phyloP scores from a whole-genome alignment of 2,888 invertebrate genomes.

The Cataglyphis cursor region DNA sequence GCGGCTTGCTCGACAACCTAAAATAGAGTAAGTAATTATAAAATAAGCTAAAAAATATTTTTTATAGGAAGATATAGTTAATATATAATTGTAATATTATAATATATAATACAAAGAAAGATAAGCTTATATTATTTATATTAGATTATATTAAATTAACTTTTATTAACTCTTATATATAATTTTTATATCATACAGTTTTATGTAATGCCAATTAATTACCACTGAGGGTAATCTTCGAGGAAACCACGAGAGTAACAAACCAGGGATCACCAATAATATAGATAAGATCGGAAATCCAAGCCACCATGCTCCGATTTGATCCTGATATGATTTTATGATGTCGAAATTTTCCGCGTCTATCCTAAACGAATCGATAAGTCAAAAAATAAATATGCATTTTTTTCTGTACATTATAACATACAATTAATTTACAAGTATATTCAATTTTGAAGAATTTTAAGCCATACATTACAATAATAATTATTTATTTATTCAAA shows the following conservation, averaged over 20 bases:
- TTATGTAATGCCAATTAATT: neutral
- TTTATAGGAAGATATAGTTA: neutral
- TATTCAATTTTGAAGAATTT: neutral
- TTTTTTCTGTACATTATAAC: neutral
- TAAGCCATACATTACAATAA: neutral
- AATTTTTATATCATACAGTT: neutral
- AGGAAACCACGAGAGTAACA: conserved; percentile 88
- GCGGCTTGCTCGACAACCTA: conserved; percentile 88
- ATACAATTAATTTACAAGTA: neutral
- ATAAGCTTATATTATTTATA: too few relatives aligned
- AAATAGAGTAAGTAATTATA: conserved; percentile 65
- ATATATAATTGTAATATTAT: neutral
- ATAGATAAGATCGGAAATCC: conserved; percentile 88
- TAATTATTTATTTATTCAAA: neutral
- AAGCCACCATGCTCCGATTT: conserved; percentile 86
- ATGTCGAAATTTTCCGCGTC: conserved; percentile 78
- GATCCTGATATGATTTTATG: conserved; percentile 80
- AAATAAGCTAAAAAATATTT: neutral
- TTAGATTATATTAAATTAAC: too few relatives aligned
- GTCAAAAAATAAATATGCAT: conserved; percentile 14
- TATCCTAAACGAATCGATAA: conserved; percentile 70
- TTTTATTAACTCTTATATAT: neutral
- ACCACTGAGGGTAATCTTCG: conserved; percentile 87
- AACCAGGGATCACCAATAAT: conserved; percentile 87
- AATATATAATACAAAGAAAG: neutral